A percentile compares a stretch with the other conserved stretches of the same genome.
Evolutionary conservation across 92 coral and sea anemone species (phyloP).

Genomic region (Porites rus): DNA sequence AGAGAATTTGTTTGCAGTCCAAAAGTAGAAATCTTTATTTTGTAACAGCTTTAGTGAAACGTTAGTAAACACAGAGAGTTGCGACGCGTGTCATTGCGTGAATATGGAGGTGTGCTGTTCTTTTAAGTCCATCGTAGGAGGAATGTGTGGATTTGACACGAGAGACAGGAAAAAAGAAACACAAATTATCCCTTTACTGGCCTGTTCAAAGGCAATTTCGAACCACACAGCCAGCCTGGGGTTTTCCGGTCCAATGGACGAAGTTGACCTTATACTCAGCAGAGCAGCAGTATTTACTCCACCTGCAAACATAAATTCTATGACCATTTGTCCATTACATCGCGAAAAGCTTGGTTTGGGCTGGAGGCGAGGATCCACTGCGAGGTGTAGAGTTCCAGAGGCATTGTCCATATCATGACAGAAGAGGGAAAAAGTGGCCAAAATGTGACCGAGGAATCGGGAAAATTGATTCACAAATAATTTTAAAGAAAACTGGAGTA

Average conservation of each 20-base stretch:
- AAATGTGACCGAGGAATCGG: slow-evolving; percentile 75
- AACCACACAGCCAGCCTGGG: slow-evolving; percentile 26
- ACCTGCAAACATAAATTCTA: slow-evolving; percentile 40
- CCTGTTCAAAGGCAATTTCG: slow-evolving; percentile 49
- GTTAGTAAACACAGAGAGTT: too few species aligned
- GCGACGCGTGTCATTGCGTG: background rate
- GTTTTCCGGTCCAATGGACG: slow-evolving; percentile 46
- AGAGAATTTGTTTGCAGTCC: too few species aligned
- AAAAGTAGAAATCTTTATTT: too few species aligned
- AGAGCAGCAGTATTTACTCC: slow-evolving; percentile 55
- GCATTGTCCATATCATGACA: slow-evolving; percentile 60
- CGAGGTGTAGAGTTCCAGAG: slow-evolving; percentile 72
- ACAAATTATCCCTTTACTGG: slow-evolving; percentile 41
- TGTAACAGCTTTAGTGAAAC: too few species aligned
- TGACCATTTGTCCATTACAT: slow-evolving; percentile 80
- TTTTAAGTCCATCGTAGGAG: slow-evolving; percentile 48
- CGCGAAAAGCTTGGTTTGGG: slow-evolving; percentile 71
- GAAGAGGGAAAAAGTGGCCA: slow-evolving; percentile 68
- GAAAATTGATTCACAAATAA: slow-evolving; percentile 47
- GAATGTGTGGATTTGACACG: slow-evolving; percentile 52
- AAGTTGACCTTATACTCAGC: slow-evolving; percentile 54
- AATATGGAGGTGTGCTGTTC: slow-evolving; percentile 62
- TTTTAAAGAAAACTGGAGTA: slow-evolving; percentile 63
- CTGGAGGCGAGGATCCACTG: slow-evolving; percentile 62
- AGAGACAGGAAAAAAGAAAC: slow-evolving; percentile 50